Percentiles rank a stretch among this genome's conserved stretches.
phyloP scores from a whole-genome alignment of 2,113 vertebrate species.

The Chloropsis hardwickii region DNA sequence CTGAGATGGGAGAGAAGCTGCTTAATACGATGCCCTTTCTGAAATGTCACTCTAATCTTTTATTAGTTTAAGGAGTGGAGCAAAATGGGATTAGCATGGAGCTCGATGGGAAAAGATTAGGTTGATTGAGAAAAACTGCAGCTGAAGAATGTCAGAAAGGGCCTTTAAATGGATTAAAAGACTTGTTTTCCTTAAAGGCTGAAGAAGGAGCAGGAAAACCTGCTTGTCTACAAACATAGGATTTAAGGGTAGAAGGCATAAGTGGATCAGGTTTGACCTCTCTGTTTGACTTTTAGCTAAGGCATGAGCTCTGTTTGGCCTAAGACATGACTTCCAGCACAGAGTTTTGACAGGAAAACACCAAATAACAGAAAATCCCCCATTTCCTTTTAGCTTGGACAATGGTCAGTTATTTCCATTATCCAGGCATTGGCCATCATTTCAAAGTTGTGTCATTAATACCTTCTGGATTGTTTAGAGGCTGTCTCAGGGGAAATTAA shows the following conservation, averaged over 20 bases:
- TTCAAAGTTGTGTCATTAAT: not conserved
- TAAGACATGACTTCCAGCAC: not conserved
- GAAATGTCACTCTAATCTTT: slow-evolving; percentile 89
- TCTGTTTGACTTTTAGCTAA: not conserved
- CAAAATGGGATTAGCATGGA: slow-evolving; percentile 72
- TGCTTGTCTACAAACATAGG: not conserved
- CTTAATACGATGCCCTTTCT: slow-evolving; percentile 86
- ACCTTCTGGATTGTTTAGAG: not conserved
- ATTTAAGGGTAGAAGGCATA: not conserved
- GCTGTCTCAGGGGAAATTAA: not conserved
- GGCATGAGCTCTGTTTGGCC: not conserved
- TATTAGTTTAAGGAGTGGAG: slow-evolving; percentile 84
- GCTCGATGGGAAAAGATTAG: slow-evolving; percentile 54
- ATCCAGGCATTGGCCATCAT: not conserved
- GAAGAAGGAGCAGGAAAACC: not conserved
- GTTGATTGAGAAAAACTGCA: slow-evolving; percentile 37
- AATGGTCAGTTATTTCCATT: not conserved
- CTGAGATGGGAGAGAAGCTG: slow-evolving; percentile 62
- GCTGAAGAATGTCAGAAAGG: slow-evolving; percentile 56
- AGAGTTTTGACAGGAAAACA: not conserved
- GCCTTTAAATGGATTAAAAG: slow-evolving; percentile 49
- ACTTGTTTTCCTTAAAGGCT: slow-evolving; percentile 17
- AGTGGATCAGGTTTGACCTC: slow-evolving; percentile 24
- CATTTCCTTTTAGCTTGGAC: not conserved
- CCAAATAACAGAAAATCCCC: not conserved